phyloP scores from a whole-genome alignment of 2,113 vertebrate species.

The Hemicordylus capensis region DNA sequence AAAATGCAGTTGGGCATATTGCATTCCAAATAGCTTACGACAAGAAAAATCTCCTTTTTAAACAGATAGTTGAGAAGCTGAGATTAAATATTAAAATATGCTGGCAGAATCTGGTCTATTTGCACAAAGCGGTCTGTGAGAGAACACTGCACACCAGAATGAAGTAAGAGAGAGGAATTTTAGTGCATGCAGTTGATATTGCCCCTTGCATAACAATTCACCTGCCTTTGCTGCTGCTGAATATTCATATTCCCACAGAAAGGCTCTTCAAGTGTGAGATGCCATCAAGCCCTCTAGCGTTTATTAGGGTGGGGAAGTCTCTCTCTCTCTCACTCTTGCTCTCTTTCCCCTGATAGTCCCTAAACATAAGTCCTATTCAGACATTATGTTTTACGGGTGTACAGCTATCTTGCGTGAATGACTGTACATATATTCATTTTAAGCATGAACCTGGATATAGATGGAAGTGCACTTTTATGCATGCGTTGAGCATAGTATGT shows the following conservation, averaged over 20 bases:
- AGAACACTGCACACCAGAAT: constrained; percentile 46
- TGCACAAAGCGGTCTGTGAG: constrained; percentile 30
- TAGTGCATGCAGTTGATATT: constrained; percentile 55
- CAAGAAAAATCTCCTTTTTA: constrained; percentile 32
- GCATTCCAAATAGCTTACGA: constrained; percentile 45
- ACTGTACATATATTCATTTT: too few relatives aligned
- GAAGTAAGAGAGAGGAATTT: constrained; percentile 67
- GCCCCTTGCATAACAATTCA: constrained; percentile 76
- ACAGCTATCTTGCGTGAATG: too few relatives aligned
- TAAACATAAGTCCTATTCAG: too few relatives aligned
- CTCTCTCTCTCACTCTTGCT: constrained; percentile 43
- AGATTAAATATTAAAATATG: constrained; percentile 35
- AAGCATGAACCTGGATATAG: too few relatives aligned
- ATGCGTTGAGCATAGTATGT: too few relatives aligned
- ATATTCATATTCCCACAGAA: constrained; percentile 74
- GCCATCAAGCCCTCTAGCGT: constrained; percentile 68
- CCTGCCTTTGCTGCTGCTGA: constrained; percentile 63
- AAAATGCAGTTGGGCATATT: constrained; percentile 54
- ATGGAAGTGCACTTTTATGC: too few relatives aligned
- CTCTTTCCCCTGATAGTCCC: constrained; percentile 43
- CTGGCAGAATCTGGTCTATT: constrained; percentile 25
- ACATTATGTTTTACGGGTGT: too few relatives aligned
- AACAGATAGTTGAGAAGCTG: constrained; percentile 17
- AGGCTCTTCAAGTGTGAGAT: constrained; percentile 52
- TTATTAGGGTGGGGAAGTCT: constrained; percentile 47